Conservation (phyloP, 2,888 invertebrate genomes). For the Pterostichus madidus region DNA sequence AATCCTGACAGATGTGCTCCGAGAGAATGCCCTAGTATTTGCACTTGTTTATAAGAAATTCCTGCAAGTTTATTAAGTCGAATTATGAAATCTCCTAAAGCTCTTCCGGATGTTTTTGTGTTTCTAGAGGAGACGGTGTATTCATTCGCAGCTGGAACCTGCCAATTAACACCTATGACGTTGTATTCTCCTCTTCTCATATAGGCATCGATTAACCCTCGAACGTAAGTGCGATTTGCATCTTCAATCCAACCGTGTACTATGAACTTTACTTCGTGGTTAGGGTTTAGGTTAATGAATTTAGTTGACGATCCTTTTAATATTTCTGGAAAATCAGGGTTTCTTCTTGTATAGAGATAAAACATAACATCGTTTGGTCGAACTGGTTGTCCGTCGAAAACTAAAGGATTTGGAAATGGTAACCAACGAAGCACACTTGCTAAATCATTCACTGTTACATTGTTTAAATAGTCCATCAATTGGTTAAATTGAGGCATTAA, state of each 20-base stretch:
- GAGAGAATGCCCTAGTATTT: constrained; percentile 63
- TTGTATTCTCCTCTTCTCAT: constrained; percentile 76
- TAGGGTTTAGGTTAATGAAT: constrained; percentile 28
- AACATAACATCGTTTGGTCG: constrained; percentile 57
- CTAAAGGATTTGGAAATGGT: constrained; percentile 55
- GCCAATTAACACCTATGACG: constrained; percentile 79
- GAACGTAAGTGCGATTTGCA: constrained; percentile 73
- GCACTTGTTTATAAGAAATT: constrained; percentile 46
- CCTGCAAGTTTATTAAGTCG: constrained; percentile 37
- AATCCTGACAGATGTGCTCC: constrained; percentile 63
- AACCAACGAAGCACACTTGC: constrained; percentile 42
- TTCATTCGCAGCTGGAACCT: constrained; percentile 71
- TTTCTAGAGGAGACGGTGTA: constrained; percentile 73
- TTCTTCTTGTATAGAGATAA: constrained; percentile 62
- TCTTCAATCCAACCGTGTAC: constrained; percentile 78
- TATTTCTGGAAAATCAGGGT: constrained; percentile 52
- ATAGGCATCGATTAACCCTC: constrained; percentile 75
- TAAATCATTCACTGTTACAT: constrained; percentile 57
- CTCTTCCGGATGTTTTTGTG: constrained; percentile 64
- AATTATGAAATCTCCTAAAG: constrained; percentile 61
- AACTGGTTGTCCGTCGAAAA: constrained; percentile 58
- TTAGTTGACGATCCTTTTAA: constrained; percentile 37
- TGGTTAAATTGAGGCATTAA: constrained; percentile 21
- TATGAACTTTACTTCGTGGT: constrained; percentile 74
- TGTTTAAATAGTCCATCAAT: constrained; percentile 60